phyloP scores from a whole-genome alignment of 2,888 invertebrate species.

The Acanthosepion lycidas region DNA sequence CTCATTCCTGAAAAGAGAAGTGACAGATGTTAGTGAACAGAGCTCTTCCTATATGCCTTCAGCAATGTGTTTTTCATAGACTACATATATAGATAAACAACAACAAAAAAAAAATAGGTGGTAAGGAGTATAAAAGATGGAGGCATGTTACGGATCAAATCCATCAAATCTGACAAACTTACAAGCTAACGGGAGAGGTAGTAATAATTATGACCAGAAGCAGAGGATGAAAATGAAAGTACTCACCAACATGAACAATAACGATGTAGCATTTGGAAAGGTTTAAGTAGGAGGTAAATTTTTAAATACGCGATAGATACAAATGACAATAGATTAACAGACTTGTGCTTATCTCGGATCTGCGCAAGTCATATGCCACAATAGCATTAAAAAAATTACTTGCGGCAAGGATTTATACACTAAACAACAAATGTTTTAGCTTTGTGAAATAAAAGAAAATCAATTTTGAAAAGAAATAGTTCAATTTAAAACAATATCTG shows the following conservation, averaged over 20 bases:
- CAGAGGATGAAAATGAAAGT: neutral
- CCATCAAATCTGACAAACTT: neutral
- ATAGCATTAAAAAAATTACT: slow-evolving; percentile 5
- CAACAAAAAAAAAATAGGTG: too few species aligned
- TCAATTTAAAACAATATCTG: neutral
- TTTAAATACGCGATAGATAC: neutral
- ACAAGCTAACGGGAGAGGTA: too few species aligned
- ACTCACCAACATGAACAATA: neutral
- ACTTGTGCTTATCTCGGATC: neutral
- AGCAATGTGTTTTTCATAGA: neutral
- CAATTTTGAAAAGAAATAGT: neutral
- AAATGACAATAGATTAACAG: neutral
- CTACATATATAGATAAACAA: neutral
- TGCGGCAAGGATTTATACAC: neutral
- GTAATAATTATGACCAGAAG: neutral
- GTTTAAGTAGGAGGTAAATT: neutral
- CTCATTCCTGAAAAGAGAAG: slow-evolving; percentile 45
- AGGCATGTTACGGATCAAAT: neutral
- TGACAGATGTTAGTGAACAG: slow-evolving; percentile 25
- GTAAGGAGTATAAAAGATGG: neutral
- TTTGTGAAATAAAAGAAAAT: neutral
- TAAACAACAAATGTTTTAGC: neutral
- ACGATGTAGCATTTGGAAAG: neutral
- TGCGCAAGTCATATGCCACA: neutral
- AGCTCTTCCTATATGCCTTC: neutral